Evolutionary conservation across 1,140 invertebrate genomes (phyloP), one percentile per base, ranked within the genome.

Genomic region (Drosophila funebris): DNA sequence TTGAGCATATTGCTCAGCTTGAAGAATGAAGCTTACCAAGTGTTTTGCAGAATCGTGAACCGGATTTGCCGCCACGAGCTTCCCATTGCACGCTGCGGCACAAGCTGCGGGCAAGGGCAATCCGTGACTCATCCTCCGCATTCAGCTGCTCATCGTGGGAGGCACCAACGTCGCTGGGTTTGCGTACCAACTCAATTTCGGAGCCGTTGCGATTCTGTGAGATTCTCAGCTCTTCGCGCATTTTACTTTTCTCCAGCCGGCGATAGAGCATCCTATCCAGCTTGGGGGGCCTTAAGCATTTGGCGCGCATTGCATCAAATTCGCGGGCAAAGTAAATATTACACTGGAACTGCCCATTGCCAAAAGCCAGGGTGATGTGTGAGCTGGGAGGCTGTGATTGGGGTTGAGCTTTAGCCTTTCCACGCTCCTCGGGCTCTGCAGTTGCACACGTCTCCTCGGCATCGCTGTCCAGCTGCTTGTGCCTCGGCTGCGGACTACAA

Each of bases 31-130:
- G 4, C 66, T 41, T 73, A 90, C 89, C 89, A 92, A 95, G 93
- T 13, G 97, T 99, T 93, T 99, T 99, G 87, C 96, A 97, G 92
- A 99, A 99, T 8, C 95, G 94, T 20, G 97, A 98, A 0, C 98
- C 98, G 8, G 98, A 99, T 92, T 99, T 99, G 9, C 99, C 98
- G 39, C 98, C 99, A 63, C 96, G 93, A 0, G 98, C 98, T 22
- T 97, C 96, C 99, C 99, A 99, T 31, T 96, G 95, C 16, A 97
- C 94, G 91, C 98, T 99, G 56, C 96, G 93, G 31, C 97, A 95
- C 29, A 99, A 92, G 20, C 98, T 99, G 5, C 98, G 93, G 1
- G 96, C 95, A 78, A 95, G 96, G 0, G 92, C 93, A 71, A 77
- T 78, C 0, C 91, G 60, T 0, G 78, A 73, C 60, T 85, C 80